Evolutionary conservation across 1,140 invertebrate genomes (phyloP), one percentile per base, ranked within the genome.

Genomic region (Musca domestica): DNA sequence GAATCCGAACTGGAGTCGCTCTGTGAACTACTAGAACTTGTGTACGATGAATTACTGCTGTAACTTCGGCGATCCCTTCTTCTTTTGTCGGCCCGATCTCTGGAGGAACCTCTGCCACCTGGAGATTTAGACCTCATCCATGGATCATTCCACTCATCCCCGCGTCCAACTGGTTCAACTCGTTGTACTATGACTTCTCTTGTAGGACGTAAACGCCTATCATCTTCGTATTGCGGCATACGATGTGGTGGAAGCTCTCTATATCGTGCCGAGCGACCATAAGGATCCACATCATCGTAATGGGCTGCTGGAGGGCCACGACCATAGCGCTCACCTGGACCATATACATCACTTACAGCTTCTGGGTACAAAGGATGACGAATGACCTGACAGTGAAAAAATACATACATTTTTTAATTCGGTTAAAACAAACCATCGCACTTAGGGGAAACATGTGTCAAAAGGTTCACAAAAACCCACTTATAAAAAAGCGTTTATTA

Each of bases 81-180:
- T 69, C 84, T 67, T 15, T 76, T 73, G 0, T 77, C 75, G 2
- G 74, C 73, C 0, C 72, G 73, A 41, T 81, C 79, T 25, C 75
- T 76, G 1, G 84, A 83, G 6, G 47, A 64, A 30, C 81, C 79
- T 0, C 85, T 82, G 30, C 85, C 84, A 47, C 83, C 85, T 2
- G 88, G 88, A 7, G 89, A 90, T 72, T 91, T 91, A 10, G 87
- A 86, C 9, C 90, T 83, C 92, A 94, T 94, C 95, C 95, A 96
- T 1, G 95, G 94, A 84, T 96, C 95, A 22, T 90, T 90, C 94
- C 94, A 96, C 76, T 95, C 93, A 76, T 95, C 94, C 6, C 87
- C 89, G 70, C 91, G 84, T 3, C 83, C 84, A 4, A 85, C 79
- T 41, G 84, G 81, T 70, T 90, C 88, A 12, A 90, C 87, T 7